Evolutionary conservation across 2,888 invertebrate species (phyloP), one percentile per base, ranked within the genome.

Genomic region (Drosophila mimetica): DNA sequence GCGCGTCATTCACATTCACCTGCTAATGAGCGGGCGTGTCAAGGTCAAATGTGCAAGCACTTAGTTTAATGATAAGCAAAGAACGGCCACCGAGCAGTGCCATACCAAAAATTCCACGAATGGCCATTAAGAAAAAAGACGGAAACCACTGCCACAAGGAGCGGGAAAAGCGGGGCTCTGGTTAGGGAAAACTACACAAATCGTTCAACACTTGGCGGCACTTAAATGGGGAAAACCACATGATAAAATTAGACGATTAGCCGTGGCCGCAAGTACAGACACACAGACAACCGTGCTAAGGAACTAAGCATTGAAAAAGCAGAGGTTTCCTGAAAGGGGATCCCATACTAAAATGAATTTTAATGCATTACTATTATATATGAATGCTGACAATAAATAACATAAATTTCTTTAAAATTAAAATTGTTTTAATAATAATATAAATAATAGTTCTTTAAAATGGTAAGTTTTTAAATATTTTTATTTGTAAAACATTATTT

Each of bases 231-330:
- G 65, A 79, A 85, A 84, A 82, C 87, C 85, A 82, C 85, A 85
- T 79, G 83, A 85, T 86, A 84, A 87, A 84, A 85, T 78, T 84
- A 81, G 74, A 82, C 82, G 86, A 87, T 84, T 84, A 84, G 75
- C 88, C 71, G 73, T 63, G 69, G 69, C 65, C 46, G 65, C 71
- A 71, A 57, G 42, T 54, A 41, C 69, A 41, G 34, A 53, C 46
- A 65, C 41, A 47, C 37, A 57, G 18, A 39, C 46, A 25, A 9
- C 16, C 8, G 9, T 36, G 18, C 28, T 6, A 3, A n/a, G 34
- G 9, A 18, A 54, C 16, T 18, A 25, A 42, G 28, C 16, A 66
- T 36, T 61, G n/a, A n/a, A 8, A 13, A 39, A 4, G 2, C 22
- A 18, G 1, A 11, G n/a, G 41, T 32, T 39, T n/a, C 13, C 2